Conservation (phyloP, 2,113 vertebrate genomes). For the Ranitomeya variabilis region DNA sequence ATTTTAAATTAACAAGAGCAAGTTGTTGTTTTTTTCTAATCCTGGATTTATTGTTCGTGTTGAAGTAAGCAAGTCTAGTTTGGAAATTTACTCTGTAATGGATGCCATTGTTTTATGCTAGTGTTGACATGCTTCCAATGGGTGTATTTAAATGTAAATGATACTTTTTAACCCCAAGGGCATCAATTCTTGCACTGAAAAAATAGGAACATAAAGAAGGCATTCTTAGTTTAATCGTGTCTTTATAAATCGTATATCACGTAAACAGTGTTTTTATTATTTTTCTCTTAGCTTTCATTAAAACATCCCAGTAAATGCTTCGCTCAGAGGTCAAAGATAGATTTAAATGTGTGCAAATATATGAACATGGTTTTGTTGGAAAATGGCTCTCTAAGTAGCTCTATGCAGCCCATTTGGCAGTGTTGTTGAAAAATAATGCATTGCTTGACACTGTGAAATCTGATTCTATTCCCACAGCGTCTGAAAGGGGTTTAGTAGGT, state of each 20-base stretch:
- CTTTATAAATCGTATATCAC: slow-evolving; percentile 63
- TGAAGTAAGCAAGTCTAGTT: slow-evolving; percentile 37
- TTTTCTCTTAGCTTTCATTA: slow-evolving; percentile 5
- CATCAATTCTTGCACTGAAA: slow-evolving; percentile 69
- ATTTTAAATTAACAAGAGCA: not conserved
- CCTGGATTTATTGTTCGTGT: not conserved
- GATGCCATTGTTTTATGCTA: slow-evolving; percentile 66
- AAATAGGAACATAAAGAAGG: slow-evolving; percentile 70
- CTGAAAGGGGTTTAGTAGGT: slow-evolving; percentile 43
- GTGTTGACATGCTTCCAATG: slow-evolving; percentile 70
- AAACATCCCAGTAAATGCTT: slow-evolving; percentile 13
- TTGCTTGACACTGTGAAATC: slow-evolving; percentile 46
- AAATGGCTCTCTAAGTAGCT: slow-evolving; percentile 8
- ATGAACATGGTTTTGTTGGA: not conserved
- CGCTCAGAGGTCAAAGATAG: not conserved
- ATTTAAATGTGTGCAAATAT: slow-evolving; percentile 43
- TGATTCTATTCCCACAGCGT: slow-evolving; percentile 52
- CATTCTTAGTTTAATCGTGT: slow-evolving; percentile 65
- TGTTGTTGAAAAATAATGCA: slow-evolving; percentile 48
- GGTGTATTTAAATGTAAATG: slow-evolving; percentile 76
- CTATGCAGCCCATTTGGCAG: slow-evolving; percentile 29
- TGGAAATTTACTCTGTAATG: slow-evolving; percentile 62
- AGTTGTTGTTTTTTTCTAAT: not conserved
- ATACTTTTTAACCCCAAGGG: slow-evolving; percentile 71
- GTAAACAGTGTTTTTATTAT: not conserved